phyloP scores from a whole-genome alignment of 2,113 vertebrate genomes.

The Stegastes partitus region DNA sequence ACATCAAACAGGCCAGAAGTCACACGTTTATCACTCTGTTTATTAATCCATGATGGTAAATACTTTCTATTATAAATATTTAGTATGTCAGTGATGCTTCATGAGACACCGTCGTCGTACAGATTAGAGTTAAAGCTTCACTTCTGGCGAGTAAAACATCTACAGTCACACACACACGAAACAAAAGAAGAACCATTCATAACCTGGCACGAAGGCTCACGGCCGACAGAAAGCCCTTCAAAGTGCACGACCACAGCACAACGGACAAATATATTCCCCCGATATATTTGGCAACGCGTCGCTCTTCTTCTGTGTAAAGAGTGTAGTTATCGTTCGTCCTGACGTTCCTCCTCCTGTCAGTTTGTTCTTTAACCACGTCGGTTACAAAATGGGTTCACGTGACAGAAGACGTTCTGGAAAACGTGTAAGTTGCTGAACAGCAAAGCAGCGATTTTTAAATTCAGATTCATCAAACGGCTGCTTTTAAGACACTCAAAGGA shows the following conservation, averaged over 20 bases:
- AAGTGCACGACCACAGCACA: slow-evolving; percentile 63
- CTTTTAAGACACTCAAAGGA: slow-evolving; percentile 15
- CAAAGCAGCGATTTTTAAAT: slow-evolving; percentile 16
- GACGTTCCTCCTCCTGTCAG: slow-evolving; percentile 17
- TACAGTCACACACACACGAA: slow-evolving; percentile 44
- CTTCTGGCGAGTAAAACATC: slow-evolving; percentile 41
- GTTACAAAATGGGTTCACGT: slow-evolving; percentile 42
- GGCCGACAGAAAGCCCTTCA: slow-evolving; percentile 52
- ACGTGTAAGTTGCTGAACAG: slow-evolving; percentile 15
- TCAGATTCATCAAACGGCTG: slow-evolving; percentile 15
- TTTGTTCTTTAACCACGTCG: slow-evolving; percentile 33
- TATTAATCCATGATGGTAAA: slow-evolving; percentile 60
- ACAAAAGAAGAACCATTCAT: slow-evolving; percentile 50
- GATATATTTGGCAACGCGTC: slow-evolving; percentile 64
- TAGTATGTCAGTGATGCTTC: slow-evolving; percentile 47
- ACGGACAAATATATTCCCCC: slow-evolving; percentile 26
- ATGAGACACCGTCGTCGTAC: slow-evolving; percentile 41
- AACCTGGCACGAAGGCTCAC: slow-evolving; percentile 56
- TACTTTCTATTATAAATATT: slow-evolving; percentile 59
- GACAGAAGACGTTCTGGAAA: slow-evolving; percentile 47
- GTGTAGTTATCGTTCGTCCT: neutral
- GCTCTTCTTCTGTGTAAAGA: slow-evolving; percentile 37
- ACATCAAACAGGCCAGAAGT: slow-evolving; percentile 1
- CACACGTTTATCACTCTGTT: slow-evolving; percentile 54
- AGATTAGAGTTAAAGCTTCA: slow-evolving; percentile 18